Percentiles rank a stretch among this genome's conserved stretches.
These are phyloP conservation scores for Antheraea assamensis DNA, from an alignment of 2,888 invertebrate species.

Conservation along the genomic window DNA sequence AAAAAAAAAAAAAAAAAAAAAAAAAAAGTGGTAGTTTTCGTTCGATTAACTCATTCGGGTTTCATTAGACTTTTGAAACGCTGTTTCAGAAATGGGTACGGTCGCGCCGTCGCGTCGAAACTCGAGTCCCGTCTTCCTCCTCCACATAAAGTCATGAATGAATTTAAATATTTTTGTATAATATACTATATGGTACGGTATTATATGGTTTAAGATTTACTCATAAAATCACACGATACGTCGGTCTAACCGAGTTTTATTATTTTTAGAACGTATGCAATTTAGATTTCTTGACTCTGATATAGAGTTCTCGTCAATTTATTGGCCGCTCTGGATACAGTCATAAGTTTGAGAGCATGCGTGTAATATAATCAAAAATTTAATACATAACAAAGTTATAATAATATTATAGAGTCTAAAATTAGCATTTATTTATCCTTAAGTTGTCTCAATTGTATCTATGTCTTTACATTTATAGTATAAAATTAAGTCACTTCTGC, in stretches of 20 bases:
- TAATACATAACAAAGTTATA: too few relatives aligned
- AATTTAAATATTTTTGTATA: conserved; percentile 19
- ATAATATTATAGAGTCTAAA: too few relatives aligned
- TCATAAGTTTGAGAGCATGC: too few relatives aligned
- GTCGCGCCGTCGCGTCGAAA: background rate
- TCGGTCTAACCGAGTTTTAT: conserved; percentile 16
- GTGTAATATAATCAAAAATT: too few relatives aligned
- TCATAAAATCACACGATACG: conserved; percentile 1
- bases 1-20: too few relatives aligned
- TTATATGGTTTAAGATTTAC: background rate
- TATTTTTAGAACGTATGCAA: conserved; percentile 10
- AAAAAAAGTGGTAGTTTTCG: background rate
- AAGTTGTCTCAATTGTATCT: too few relatives aligned
- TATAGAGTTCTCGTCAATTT: too few relatives aligned
- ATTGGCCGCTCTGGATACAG: too few relatives aligned
- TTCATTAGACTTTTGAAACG: background rate
- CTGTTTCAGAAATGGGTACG: background rate
- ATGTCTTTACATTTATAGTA: too few relatives aligned
- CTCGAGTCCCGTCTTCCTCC: too few relatives aligned
- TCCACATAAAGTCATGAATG: conserved; percentile 18
- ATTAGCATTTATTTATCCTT: too few relatives aligned
- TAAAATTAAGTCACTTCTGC: too few relatives aligned
- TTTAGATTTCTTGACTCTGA: conserved; percentile 5
- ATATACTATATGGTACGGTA: conserved; percentile 11
- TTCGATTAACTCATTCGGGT: conserved; percentile 1